Percentiles rank a stretch among this genome's conserved stretches.
Conservation (phyloP, 1,140 invertebrate genomes). For the Brachionus rubens region DNA sequence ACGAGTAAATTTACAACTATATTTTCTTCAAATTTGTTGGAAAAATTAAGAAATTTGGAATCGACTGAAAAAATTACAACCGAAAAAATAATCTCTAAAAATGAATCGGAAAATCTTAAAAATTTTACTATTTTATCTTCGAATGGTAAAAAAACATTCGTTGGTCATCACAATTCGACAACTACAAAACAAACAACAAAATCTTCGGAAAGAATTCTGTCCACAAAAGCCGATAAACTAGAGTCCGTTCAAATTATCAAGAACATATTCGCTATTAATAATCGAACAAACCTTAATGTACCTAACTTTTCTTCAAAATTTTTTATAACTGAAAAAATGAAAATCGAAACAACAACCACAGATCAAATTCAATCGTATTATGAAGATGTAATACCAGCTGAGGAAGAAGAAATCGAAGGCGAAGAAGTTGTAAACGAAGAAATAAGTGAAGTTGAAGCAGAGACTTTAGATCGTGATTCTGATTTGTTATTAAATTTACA, state of each 20-base stretch:
- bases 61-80: constrained; percentile 30
- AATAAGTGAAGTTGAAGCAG: background rate
- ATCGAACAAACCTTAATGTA: constrained; percentile 14
- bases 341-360: background rate
- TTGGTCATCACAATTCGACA: background rate
- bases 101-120: background rate
- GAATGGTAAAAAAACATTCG: constrained; percentile 37
- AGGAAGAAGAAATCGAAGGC: constrained; percentile 12
- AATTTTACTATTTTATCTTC: constrained; percentile 42
- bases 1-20: background rate
- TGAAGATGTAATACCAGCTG: background rate
- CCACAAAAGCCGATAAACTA: background rate
- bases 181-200: background rate
- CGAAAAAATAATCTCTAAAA: constrained; percentile 4
- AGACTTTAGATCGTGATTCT: background rate
- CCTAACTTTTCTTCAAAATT: background rate
- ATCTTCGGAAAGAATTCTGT: background rate
- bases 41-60: constrained; percentile 20
- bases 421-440: constrained; percentile 20
- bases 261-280: constrained; percentile 15
- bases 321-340: constrained; percentile 21
- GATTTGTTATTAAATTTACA: constrained; percentile 35
- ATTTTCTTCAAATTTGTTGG: constrained; percentile 26
- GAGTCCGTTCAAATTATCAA: background rate
- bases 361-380: background rate